phyloP scores from a whole-genome alignment of 2,888 invertebrate species.

The Apodemia duryi region DNA sequence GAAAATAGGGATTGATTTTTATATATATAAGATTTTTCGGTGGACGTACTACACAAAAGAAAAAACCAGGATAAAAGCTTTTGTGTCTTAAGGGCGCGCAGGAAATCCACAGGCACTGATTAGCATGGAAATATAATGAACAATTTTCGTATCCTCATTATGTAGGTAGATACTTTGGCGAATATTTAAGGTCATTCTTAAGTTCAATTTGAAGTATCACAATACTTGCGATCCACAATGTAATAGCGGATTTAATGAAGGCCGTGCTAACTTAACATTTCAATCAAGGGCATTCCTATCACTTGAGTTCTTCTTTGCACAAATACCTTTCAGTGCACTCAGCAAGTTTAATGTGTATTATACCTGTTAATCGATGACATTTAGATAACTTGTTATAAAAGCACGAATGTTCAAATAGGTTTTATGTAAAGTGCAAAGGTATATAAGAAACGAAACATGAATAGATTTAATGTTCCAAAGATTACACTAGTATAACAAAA shows the following conservation, averaged over 20 bases:
- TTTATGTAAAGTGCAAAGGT: neutral
- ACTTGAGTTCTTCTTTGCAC: conserved; percentile 22
- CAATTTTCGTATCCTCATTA: neutral
- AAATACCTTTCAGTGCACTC: conserved; percentile 22
- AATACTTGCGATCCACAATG: conserved; percentile 4
- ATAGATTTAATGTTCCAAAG: no score
- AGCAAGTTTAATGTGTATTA: conserved; percentile 20
- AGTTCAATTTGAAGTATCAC: conserved; percentile 6
- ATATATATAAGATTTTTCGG: no score
- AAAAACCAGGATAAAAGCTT: no score
- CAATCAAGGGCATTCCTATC: conserved; percentile 36
- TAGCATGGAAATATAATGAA: neutral
- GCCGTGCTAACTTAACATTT: conserved; percentile 34
- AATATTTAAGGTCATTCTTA: conserved; percentile 10
- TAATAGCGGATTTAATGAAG: conserved; percentile 31
- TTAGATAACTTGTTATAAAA: conserved; percentile 2
- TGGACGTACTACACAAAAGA: no score
- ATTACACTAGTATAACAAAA: no score
- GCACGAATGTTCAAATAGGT: conserved; percentile 6
- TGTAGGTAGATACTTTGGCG: neutral
- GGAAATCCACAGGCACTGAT: no score
- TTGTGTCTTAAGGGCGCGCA: no score
- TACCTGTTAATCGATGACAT: conserved; percentile 5
- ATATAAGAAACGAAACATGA: neutral
- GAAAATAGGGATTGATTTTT: no score